phyloP scores from a whole-genome alignment of 2,113 vertebrate species.

The Progne subis region DNA sequence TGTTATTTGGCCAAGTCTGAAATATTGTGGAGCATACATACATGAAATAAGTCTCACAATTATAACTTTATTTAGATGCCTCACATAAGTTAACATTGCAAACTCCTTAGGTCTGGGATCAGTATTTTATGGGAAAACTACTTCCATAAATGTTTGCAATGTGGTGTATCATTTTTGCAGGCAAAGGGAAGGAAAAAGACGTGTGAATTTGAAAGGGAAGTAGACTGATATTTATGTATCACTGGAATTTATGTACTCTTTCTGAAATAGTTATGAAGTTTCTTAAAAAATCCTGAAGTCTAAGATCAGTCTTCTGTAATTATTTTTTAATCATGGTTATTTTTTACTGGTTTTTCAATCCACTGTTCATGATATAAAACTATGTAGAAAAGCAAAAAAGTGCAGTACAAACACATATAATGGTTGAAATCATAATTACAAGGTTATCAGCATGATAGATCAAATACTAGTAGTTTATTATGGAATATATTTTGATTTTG shows the following conservation, averaged over 20 bases:
- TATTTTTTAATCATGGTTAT: not conserved
- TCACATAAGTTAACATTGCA: not conserved
- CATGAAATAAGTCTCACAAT: not conserved
- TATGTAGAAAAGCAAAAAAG: not conserved
- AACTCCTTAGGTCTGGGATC: not conserved
- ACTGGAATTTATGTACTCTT: not conserved
- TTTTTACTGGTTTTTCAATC: not conserved
- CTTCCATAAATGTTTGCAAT: not conserved
- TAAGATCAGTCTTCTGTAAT: not conserved
- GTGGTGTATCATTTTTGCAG: not conserved
- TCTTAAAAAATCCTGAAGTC: not conserved
- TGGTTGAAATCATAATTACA: not conserved
- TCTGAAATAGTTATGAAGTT: not conserved
- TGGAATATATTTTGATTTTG: not conserved
- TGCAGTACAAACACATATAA: not conserved
- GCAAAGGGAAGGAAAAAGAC: not conserved
- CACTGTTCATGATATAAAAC: not conserved
- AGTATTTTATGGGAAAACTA: not conserved
- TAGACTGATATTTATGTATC: not conserved
- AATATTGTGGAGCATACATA: not conserved
- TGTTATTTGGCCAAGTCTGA: not conserved
- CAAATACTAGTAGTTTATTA: not conserved
- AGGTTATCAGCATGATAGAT: not conserved
- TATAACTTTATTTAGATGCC: not conserved
- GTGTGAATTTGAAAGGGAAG: not conserved